Percentiles rank a stretch among this genome's conserved stretches.
Conservation (phyloP, 2,888 invertebrate species). For the Sepiola atlantica region DNA sequence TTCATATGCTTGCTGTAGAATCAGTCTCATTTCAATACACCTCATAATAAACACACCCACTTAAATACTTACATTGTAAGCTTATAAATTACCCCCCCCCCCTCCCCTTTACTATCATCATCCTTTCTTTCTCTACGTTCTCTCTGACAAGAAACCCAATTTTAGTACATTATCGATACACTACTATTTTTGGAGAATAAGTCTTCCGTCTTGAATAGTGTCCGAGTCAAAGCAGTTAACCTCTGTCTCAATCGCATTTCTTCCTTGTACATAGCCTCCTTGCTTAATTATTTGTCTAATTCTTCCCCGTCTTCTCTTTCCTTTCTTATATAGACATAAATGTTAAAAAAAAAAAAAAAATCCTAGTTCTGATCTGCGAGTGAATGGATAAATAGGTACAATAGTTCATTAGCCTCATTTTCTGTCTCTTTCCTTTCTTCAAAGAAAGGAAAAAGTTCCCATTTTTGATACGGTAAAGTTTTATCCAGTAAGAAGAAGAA, state of each 20-base stretch:
- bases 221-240: constrained; percentile 32
- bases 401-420: neutral
- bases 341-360: neutral
- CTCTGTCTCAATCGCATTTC: constrained; percentile 15
- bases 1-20: neutral
- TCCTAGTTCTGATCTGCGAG: neutral
- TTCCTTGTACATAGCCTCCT: neutral
- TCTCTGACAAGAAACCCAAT: neutral
- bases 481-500: neutral
- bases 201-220: constrained; percentile 32
- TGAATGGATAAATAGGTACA: neutral
- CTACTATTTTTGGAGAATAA: constrained; percentile 1
- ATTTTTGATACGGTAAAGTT: neutral
- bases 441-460: neutral
- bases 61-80: neutral
- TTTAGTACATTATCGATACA: constrained; percentile 4
- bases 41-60: neutral
- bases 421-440: neutral
- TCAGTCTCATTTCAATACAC: neutral
- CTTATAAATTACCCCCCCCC: neutral
- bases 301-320: neutral
- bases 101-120: neutral
- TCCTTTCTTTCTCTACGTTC: no score
- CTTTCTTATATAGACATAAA: neutral
- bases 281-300: neutral